Evolutionary conservation across 2,888 invertebrate genomes (phyloP), one percentile per base, ranked within the genome.

Genomic region (Hydroisotoma schaefferi): DNA sequence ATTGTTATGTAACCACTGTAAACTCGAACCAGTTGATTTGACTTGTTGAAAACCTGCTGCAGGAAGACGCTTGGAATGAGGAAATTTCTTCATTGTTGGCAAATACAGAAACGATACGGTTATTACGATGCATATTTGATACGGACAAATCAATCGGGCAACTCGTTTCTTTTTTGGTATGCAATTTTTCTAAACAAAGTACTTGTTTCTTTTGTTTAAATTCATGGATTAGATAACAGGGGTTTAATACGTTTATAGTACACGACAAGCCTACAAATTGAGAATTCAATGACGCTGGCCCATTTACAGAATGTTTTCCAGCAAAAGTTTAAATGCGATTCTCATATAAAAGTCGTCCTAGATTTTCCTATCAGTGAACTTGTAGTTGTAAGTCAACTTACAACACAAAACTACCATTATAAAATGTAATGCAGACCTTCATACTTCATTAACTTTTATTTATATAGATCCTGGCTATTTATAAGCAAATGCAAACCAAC

Each of bases 91-190:
- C 76, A 29, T 77, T 87, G 61, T 74, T 78, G 1, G 75, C 76
- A 15, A 81, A 84, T 68, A 77, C 78, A 12, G 80, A 80, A 37
- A 82, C 89, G 3, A 74, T 78, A 0, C 81, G 83, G 66, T 76
- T 82, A 8, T 76, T 89, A 18, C 82, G 85, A 70, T 81, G 83
- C 73, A 79, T 87, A 65, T 83, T 84, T 72, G 83, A 85, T 71
- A 80, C 85, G 51, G 85, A 84, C 68, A 80, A 81, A 4, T 85
- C 83, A 73, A 83, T 87, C 67, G 81, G 83, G 70, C 79, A 81
- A n/a, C 83, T 85, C 61, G 83, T 83, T 74, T 83, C 83, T 77
- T 80, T 84, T 55, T 77, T 85, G 82, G 90, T 86, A 75, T 80
- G 78, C 71, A n/a, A n/a, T n/a, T n/a, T n/a, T n/a, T n/a, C n/a